Evolutionary conservation across 2,888 invertebrate genomes (phyloP).

Genomic region (Crepidodera aurea): DNA sequence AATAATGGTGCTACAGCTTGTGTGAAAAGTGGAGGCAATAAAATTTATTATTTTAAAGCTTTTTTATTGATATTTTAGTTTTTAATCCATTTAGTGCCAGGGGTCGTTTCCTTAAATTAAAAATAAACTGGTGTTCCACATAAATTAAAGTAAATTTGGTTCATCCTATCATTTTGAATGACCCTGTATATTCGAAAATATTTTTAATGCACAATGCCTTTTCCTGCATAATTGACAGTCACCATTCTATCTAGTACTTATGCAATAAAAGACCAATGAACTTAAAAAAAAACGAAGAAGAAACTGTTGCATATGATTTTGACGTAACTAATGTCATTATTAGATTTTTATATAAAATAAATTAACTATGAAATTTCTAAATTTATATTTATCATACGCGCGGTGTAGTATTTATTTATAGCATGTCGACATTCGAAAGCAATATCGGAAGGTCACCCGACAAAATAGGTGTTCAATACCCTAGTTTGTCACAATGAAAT

Average conservation of each 20-base stretch:
- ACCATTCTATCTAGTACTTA: too few species aligned
- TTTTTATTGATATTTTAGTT: too few species aligned
- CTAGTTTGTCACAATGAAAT: slow-evolving; percentile 12
- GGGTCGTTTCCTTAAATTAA: too few species aligned
- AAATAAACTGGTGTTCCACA: too few species aligned
- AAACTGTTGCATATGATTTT: slow-evolving; percentile 17
- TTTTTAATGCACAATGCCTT: too few species aligned
- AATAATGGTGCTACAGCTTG: slow-evolving; percentile 3
- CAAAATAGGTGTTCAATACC: slow-evolving; percentile 6
- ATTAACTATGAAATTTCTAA: slow-evolving; percentile 11
- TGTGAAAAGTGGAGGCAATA: slow-evolving; percentile 8
- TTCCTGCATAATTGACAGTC: too few species aligned
- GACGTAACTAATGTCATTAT: slow-evolving; percentile 7
- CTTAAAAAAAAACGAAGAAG: too few species aligned
- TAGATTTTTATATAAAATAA: slow-evolving; percentile 10
- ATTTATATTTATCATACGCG: slow-evolving; percentile 12
- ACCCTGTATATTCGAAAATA: too few species aligned
- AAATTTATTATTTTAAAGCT: neutral
- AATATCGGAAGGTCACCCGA: slow-evolving; percentile 13
- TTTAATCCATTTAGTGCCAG: too few species aligned
- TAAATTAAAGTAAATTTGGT: too few species aligned
- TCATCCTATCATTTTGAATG: too few species aligned
- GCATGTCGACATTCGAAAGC: slow-evolving; percentile 10
- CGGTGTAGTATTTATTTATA: slow-evolving; percentile 19
- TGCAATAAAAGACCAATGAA: too few species aligned